A percentile compares a stretch with the other conserved stretches of the same genome.
Evolutionary conservation across 1,140 invertebrate genomes (phyloP).

Genomic region (Ceratina japonica): DNA sequence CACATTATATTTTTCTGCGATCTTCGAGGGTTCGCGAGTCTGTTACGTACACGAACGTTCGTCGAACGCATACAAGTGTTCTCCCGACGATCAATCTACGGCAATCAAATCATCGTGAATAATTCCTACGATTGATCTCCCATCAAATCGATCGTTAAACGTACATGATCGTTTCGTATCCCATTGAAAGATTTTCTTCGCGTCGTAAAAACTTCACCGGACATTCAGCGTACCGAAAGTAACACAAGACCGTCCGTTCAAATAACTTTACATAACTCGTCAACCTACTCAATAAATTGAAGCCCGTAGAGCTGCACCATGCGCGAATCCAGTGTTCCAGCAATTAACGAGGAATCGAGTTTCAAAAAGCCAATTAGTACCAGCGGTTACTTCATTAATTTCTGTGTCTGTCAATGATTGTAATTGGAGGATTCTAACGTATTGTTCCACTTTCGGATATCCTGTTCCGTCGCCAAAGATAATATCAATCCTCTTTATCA

Average conservation of each 20-base stretch:
- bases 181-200: background rate
- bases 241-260: background rate
- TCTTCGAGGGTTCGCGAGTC: background rate
- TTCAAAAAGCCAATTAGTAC: background rate
- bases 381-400: too few species aligned
- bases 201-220: background rate
- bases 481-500: too few species aligned
- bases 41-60: background rate
- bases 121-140: background rate
- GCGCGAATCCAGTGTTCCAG: too few species aligned
- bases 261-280: conserved; percentile 18
- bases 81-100: background rate
- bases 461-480: too few species aligned
- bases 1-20: too few species aligned
- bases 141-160: background rate
- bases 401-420: too few species aligned
- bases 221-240: background rate
- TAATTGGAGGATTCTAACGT: too few species aligned
- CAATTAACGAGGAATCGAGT: background rate
- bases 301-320: background rate
- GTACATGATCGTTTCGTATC: background rate
- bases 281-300: background rate
- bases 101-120: conserved; percentile 11
- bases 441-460: too few species aligned
- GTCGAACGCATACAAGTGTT: background rate